Evolutionary conservation across 2,797 vertebrate genomes (phyloP).

Genomic region (Macropus fuliginosus): DNA sequence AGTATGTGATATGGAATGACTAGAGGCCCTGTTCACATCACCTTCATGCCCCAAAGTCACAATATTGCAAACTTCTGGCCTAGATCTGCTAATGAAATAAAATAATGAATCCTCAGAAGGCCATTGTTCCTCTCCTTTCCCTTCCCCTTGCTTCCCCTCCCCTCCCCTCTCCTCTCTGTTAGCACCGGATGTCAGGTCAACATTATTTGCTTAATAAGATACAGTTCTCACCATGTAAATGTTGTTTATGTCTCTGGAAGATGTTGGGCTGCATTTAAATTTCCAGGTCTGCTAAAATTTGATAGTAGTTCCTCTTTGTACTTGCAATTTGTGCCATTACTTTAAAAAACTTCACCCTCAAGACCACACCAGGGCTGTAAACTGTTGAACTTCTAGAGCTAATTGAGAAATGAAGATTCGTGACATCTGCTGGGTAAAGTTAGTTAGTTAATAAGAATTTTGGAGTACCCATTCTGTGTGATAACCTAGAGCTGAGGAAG

Average conservation of each 20-base stretch:
- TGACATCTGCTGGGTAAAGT: not conserved
- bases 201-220: conserved; percentile 29
- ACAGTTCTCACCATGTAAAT: not conserved
- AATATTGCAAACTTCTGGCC: not conserved
- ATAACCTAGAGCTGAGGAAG: not conserved
- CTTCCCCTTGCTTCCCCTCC: not conserved
- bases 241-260: not conserved
- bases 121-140: not conserved
- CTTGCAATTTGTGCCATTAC: not conserved
- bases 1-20: not conserved
- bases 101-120: not conserved
- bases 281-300: conserved; percentile 22
- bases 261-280: conserved; percentile 17
- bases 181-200: conserved; percentile 5
- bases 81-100: not conserved
- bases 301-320: not conserved
- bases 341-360: not conserved
- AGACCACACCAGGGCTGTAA: conserved; percentile 28
- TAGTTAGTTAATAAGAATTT: not conserved
- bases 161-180: not conserved
- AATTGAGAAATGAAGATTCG: not conserved
- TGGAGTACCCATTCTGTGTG: not conserved
- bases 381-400: not conserved
- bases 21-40: not conserved
- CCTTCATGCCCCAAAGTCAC: not conserved